Percentiles rank a stretch among this genome's conserved stretches.
Evolutionary conservation across 2,113 vertebrate species (phyloP).

Genomic region (Picathartes gymnocephalus): DNA sequence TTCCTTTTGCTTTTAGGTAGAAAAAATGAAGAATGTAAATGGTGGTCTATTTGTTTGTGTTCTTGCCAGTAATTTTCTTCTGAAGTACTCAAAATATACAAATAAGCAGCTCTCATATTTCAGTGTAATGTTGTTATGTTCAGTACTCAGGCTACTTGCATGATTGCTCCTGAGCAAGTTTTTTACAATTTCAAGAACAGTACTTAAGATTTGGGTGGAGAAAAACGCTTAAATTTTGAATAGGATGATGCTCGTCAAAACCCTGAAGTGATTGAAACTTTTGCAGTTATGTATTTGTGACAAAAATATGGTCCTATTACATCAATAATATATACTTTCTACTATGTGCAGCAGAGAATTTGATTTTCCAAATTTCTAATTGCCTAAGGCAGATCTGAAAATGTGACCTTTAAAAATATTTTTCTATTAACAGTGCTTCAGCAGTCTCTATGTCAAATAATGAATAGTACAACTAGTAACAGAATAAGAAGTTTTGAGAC

Average conservation of each 20-base stretch:
- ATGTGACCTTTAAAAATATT: not conserved
- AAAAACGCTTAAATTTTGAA: not conserved
- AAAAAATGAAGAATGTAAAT: not conserved
- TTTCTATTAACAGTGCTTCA: not conserved
- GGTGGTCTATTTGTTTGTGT: not conserved
- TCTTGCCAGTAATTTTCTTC: not conserved
- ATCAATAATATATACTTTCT: slow-evolving; percentile 30
- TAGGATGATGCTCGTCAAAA: not conserved
- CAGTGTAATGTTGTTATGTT: not conserved
- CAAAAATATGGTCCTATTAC: not conserved
- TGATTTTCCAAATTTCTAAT: slow-evolving; percentile 14
- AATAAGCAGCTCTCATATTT: not conserved
- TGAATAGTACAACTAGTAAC: not conserved
- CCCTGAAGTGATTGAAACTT: not conserved
- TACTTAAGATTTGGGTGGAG: not conserved
- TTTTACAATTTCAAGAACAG: not conserved
- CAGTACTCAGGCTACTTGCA: not conserved
- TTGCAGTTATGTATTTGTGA: not conserved
- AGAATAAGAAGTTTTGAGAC: not conserved
- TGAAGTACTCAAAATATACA: not conserved
- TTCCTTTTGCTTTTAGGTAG: not conserved
- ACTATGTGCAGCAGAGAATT: not conserved
- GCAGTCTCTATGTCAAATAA: not conserved
- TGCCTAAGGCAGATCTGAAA: not conserved
- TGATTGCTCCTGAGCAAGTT: not conserved